These are phyloP conservation scores for Piezodorus guildinii DNA, from an alignment of 1,140 invertebrate species.

Conservation along the genomic window DNA sequence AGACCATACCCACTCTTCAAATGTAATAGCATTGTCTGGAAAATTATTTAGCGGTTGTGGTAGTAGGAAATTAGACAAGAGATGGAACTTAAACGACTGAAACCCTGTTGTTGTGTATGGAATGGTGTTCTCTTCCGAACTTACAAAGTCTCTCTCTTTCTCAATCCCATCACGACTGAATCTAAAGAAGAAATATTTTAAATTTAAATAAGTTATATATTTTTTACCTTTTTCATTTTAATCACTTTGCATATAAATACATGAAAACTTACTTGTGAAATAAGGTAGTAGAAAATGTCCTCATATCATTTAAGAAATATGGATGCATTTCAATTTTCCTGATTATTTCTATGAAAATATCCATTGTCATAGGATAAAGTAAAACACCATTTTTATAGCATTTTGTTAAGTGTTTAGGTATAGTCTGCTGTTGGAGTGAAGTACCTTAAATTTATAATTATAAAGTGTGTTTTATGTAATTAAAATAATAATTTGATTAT, in stretches of 20 bases:
- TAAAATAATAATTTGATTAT: no score
- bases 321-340: constrained; percentile 18
- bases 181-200: constrained; percentile 32
- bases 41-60: constrained; percentile 31
- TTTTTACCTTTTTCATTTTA: neutral
- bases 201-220: neutral
- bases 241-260: constrained; percentile 1
- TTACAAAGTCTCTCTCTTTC: constrained; percentile 33
- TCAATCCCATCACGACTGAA: constrained; percentile 49
- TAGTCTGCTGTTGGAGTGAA: neutral
- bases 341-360: constrained; percentile 18
- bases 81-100: constrained; percentile 43
- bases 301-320: constrained; percentile 13
- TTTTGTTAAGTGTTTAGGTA: constrained; percentile 15
- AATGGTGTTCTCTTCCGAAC: constrained; percentile 37
- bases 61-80: constrained; percentile 44
- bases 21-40: constrained; percentile 43
- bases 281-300: constrained; percentile 7
- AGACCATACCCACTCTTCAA: constrained; percentile 44
- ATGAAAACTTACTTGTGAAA: constrained; percentile 12
- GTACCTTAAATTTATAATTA: neutral
- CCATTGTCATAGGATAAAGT: constrained; percentile 17
- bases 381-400: constrained; percentile 1
- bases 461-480: neutral
- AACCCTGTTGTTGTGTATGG: constrained; percentile 43